A percentile compares a stretch with the other conserved stretches of the same genome.
Evolutionary conservation across 2,113 vertebrate species (phyloP).

Genomic region (Chloroceryle aenea): DNA sequence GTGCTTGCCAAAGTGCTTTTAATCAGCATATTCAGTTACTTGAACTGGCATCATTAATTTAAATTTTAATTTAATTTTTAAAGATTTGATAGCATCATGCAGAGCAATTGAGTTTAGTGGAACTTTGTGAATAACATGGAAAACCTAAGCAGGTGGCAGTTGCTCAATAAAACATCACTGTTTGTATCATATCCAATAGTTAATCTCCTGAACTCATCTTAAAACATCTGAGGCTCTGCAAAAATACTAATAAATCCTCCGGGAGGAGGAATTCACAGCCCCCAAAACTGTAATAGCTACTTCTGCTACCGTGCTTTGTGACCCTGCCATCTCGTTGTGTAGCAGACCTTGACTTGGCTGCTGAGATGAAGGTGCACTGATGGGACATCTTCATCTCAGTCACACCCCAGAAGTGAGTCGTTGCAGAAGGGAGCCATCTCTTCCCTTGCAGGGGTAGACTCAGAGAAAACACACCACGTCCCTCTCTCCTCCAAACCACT

Average conservation of each 20-base stretch:
- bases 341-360: not conserved
- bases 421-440: not conserved
- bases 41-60: not conserved
- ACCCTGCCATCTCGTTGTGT: not conserved
- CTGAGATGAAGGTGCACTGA: not conserved
- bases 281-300: not conserved
- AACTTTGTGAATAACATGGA: not conserved
- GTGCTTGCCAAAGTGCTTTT: not conserved
- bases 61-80: slow-evolving; percentile 11
- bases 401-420: not conserved
- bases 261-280: not conserved
- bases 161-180: not conserved
- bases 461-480: not conserved
- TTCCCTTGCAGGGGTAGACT: not conserved
- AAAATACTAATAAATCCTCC: not conserved
- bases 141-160: not conserved
- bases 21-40: not conserved
- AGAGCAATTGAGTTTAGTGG: not conserved
- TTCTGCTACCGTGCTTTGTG: not conserved
- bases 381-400: not conserved
- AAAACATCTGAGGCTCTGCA: not conserved
- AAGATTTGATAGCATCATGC: not conserved
- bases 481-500: not conserved
- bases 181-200: not conserved
- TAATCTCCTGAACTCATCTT: not conserved